Evolutionary conservation across 2,888 invertebrate genomes (phyloP), one percentile per base, ranked within the genome.

Genomic region (Tetrapedia diversipes): DNA sequence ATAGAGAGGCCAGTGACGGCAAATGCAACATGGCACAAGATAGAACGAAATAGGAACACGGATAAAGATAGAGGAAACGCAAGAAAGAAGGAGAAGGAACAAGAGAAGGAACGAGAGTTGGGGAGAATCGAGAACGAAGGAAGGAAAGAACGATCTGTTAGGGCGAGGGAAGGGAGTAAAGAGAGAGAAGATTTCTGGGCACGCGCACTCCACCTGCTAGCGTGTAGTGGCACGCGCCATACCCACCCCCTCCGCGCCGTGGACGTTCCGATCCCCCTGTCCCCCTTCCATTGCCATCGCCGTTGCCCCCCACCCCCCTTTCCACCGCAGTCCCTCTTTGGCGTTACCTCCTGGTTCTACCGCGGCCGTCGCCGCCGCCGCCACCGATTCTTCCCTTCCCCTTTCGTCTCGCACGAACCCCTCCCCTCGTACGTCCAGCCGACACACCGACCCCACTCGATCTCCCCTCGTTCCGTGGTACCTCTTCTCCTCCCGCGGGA

Each of bases 211-310:
- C 91, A 91, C 90, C 91, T 91, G 91, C 89, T 83, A 87, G 87
- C 86, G 88, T 89, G 89, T 89, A 89, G 89, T 88, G 90, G 90
- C 90, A 90, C 90, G 91, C 91, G 91, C 91, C 91, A 86, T 86
- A 80, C 82, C 82, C 87, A 84, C 88, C 87, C 82, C 83, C 81
- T 81, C 84, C 84, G 80, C 78, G 77, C 69, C 72, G 63, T 80
- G 73, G 68, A 76, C 74, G 74, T 61, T 92, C 92, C 92, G 92
- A 92, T 93, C 92, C 92, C 85, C 80, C 92, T n/a, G n/a, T n/a
- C 92, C 92, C 90, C 91, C 91, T 80, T 7, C 22, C 63, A n/a
- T n/a, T n/a, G 27, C 39, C 49, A 56, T 22, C 60, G 41, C 49
- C n/a, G n/a, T 41, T 11, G n/a, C 14, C 81, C 45, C 2, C 24